Base-by-base conservation (phyloP, 2,888 invertebrate genomes). In the Atrina japonica region DNA sequence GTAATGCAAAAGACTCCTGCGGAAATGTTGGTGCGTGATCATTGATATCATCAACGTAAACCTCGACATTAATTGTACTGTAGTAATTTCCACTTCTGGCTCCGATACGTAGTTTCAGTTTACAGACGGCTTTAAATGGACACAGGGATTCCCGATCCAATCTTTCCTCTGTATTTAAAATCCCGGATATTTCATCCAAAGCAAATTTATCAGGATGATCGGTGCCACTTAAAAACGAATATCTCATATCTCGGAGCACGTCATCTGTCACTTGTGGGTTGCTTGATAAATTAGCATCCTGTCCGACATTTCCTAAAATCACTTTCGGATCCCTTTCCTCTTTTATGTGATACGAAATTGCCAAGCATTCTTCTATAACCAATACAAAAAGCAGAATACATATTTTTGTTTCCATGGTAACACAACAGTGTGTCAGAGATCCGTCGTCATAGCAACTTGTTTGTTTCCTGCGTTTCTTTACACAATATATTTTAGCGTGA, bases 161-260 rank as follows among this genome's bases (percentile, higher is more conserved):
- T 56, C 58, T 65, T 21, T 29, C 25, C 23, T 76, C 79, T 6
- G 97, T 97, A 23, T 45, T 66, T 29, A 98, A 95, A 89, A 96
- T 95, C 18, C 97, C 97, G 14, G 95, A 94, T 18, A 94, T 93
- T 5, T 95, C 93, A 88, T 97, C 96, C 73, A 98, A 92, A 43
- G 93, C 92, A 90, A 98, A 97, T 11, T 67, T 68, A n/a, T 61
- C 49, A 35, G 21, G 35, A 9, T 52, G 52, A 18, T 52, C 49
- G 23, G 7, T 58, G 41, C 21, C 61, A 73, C 3, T 60, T 27
- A 59, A 70, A 68, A 29, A 81, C 45, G 61, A 81, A 77, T 70
- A 83, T 52, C 77, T 61, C 69, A 69, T 69, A 27, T 43, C 43
- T 3, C 58, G 43, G 6, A 69, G 40, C 27, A 65, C 68, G 11